Conservation (phyloP, 2,888 invertebrate genomes). For the Trissolcus brochymenae region DNA sequence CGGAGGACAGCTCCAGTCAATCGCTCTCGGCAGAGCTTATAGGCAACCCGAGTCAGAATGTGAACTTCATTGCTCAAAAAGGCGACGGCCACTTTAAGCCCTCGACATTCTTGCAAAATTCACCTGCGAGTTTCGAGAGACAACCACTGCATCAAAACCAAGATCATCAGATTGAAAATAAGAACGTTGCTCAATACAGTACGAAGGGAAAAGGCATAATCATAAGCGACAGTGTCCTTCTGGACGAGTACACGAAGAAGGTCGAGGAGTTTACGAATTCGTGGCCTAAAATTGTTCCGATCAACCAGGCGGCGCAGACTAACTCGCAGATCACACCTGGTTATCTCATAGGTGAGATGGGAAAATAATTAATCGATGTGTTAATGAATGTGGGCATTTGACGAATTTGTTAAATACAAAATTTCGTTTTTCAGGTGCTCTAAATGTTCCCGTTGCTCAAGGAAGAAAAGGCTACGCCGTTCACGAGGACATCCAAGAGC, state of each 20-base stretch:
- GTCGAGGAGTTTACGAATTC: slow-evolving; percentile 67
- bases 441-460: slow-evolving; percentile 26
- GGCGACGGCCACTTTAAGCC: background rate
- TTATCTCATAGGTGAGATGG: slow-evolving; percentile 18
- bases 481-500: slow-evolving; percentile 32
- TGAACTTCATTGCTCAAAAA: background rate
- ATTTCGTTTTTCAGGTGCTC: slow-evolving; percentile 12
- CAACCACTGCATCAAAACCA: too few relatives aligned
- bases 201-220: slow-evolving; percentile 62
- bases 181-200: background rate
- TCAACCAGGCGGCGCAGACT: background rate
- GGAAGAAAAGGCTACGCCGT: slow-evolving; percentile 33
- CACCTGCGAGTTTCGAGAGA: background rate
- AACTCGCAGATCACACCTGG: slow-evolving; percentile 22
- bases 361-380: background rate
- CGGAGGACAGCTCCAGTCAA: background rate
- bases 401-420: background rate
- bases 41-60: background rate
- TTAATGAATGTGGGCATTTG: background rate
- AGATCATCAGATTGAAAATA: background rate
- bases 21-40: too few relatives aligned
- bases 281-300: slow-evolving; percentile 64
- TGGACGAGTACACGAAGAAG: slow-evolving; percentile 69
- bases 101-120: background rate
- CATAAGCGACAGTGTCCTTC: slow-evolving; percentile 64